phyloP scores from a whole-genome alignment of 2,888 invertebrate genomes.

The Ganaspis brasiliensis region DNA sequence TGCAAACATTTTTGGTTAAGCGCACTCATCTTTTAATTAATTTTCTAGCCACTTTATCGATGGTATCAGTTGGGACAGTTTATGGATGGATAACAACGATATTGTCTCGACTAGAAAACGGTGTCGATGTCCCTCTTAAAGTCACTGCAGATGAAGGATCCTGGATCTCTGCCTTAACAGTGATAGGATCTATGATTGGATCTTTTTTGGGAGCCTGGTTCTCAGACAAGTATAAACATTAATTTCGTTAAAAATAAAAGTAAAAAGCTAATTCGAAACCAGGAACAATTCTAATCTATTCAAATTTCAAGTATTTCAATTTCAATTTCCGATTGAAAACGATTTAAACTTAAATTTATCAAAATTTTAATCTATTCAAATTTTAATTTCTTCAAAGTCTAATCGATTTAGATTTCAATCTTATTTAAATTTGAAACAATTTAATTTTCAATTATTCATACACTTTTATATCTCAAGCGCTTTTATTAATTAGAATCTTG shows the following conservation, averaged over 20 bases:
- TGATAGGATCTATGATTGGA: conserved; percentile 77
- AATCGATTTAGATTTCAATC: no score
- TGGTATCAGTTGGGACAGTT: conserved; percentile 78
- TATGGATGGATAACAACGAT: conserved; percentile 78
- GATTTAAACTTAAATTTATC: no score
- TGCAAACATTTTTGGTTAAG: no score
- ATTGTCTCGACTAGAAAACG: conserved; percentile 65
- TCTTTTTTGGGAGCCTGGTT: conserved; percentile 75
- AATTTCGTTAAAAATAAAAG: neutral
- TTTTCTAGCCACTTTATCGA: conserved; percentile 76
- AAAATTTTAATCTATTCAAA: no score
- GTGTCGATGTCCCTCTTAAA: conserved; percentile 68
- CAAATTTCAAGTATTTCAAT: no score
- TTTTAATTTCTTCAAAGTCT: no score
- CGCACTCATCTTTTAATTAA: conserved; percentile 8
- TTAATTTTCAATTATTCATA: no score
- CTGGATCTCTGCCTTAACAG: conserved; percentile 77
- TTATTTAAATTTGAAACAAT: no score
- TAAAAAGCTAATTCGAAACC: neutral
- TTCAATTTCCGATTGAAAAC: no score
- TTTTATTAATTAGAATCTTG: no score
- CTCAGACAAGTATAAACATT: conserved; percentile 66
- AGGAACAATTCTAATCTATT: no score
- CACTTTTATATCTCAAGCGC: no score
- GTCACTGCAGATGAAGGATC: conserved; percentile 72